Evolutionary conservation across 2,113 vertebrate species (phyloP).

Genomic region (Columba livia): DNA sequence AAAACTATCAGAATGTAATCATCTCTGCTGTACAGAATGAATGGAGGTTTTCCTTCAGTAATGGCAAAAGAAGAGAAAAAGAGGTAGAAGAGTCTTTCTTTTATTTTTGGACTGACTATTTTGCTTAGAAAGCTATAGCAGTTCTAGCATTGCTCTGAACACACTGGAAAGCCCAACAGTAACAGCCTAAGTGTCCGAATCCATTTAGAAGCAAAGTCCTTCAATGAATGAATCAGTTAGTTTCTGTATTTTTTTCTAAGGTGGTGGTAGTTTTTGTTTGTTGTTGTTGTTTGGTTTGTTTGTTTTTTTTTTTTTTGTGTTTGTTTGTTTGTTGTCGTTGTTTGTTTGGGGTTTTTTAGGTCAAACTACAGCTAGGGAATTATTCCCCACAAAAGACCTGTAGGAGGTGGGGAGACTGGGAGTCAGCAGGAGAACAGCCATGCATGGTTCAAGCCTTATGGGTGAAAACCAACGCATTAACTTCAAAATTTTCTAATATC

Average conservation of each 20-base stretch:
- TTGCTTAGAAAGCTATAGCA: neutral
- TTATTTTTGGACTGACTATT: neutral
- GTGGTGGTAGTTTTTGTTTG: no score
- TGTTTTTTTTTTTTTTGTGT: no score
- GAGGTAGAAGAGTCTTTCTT: neutral
- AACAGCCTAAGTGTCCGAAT: neutral
- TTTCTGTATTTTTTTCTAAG: neutral
- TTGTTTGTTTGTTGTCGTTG: no score
- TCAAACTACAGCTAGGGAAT: neutral
- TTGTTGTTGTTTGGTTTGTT: no score
- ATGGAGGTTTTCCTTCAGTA: neutral
- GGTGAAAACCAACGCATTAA: neutral
- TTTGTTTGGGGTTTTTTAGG: neutral
- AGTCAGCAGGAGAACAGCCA: neutral
- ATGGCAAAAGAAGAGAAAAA: neutral
- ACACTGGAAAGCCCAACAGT: neutral
- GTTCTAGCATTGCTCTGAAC: neutral
- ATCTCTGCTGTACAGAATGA: neutral
- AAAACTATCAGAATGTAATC: neutral
- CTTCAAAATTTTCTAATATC: neutral
- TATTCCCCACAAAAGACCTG: neutral
- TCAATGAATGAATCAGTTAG: rapidly evolving
- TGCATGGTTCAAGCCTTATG: neutral
- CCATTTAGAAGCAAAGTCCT: neutral
- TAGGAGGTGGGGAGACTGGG: neutral